phyloP scores from a whole-genome alignment of 1,140 invertebrate genomes.

The Drosophila fuyamai region DNA sequence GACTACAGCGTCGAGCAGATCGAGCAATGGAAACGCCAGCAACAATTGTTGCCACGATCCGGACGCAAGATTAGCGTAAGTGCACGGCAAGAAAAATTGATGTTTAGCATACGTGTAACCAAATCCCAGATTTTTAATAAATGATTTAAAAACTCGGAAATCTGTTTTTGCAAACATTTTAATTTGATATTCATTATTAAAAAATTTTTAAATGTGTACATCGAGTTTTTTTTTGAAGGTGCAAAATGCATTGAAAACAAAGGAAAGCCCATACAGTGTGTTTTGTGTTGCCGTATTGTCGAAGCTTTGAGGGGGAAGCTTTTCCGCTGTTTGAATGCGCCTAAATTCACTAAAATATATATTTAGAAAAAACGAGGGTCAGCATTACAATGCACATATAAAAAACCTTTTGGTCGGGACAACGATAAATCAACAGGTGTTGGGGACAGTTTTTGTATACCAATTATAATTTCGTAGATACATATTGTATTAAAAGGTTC shows the following conservation, averaged over 20 bases:
- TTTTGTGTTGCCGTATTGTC: not conserved
- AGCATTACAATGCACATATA: not conserved
- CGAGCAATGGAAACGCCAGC: slow-evolving; percentile 74
- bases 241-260: slow-evolving; percentile 10
- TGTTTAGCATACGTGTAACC: not conserved
- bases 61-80: slow-evolving; percentile 76
- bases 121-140: too few relatives aligned
- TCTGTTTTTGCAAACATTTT: too few relatives aligned
- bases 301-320: slow-evolving; percentile 13
- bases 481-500: too few relatives aligned
- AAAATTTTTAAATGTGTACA: too few relatives aligned
- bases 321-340: slow-evolving; percentile 6
- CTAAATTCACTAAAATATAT: slow-evolving; percentile 3
- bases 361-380: slow-evolving; percentile 13
- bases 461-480: too few relatives aligned
- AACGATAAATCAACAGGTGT: too few relatives aligned
- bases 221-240: not conserved
- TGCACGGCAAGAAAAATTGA: slow-evolving; percentile 11
- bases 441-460: too few relatives aligned
- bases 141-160: too few relatives aligned
- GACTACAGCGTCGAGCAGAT: slow-evolving; percentile 78
- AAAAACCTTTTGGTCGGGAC: too few relatives aligned
- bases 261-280: slow-evolving; percentile 11
- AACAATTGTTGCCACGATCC: slow-evolving; percentile 52
- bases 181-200: too few relatives aligned